Evolutionary conservation across 2,888 invertebrate species (phyloP), one percentile per base, ranked within the genome.

Genomic region (Iphiclides podalirius): DNA sequence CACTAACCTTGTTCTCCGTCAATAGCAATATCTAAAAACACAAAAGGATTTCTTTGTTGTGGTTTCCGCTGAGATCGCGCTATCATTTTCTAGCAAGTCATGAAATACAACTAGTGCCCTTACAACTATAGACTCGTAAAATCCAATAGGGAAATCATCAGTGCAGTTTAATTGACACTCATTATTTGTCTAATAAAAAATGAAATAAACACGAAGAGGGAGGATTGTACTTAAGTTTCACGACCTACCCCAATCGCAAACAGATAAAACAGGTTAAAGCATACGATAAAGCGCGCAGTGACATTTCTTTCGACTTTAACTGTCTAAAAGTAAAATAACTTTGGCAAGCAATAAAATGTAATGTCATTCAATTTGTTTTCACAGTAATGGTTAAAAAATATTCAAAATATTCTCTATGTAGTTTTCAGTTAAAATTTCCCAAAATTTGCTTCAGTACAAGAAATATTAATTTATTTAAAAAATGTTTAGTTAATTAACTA

Each of bases 11-110:
- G 90, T 67, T 93, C 93, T 37, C 90, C 82, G 54, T 91, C 93
- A 61, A 94, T 91, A 60, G 87, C 86, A 54, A 95, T 89, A 71
- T 95, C 95, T 53, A 95, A 79, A 74, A 89, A 95, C 41, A 95
- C 94, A 52, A 93, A 75, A 1, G 93, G 92, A 84, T 93, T 94
- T 60, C 70, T 80, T 79, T 77, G 68, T 66, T 67, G 74, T 61
- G 64, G 57, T 12, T 11, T 44, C 39, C 11, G 49, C 54, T 58
- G 54, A 17, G 52, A 52, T 52, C 55, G 53, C 36, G 61, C 53
- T 59, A 59, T 57, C 63, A 66, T 66, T 47, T 54, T 66, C 48
- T 50, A 46, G 15, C 47, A 43, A 46, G 48, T 52, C 44, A 50
- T 37, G 26, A 47, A 51, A 40, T 41, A 42, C 48, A 39, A 35